Evolutionary conservation across 1,140 invertebrate species (phyloP), one percentile per base, ranked within the genome.

Genomic region (Bombus confusus): DNA sequence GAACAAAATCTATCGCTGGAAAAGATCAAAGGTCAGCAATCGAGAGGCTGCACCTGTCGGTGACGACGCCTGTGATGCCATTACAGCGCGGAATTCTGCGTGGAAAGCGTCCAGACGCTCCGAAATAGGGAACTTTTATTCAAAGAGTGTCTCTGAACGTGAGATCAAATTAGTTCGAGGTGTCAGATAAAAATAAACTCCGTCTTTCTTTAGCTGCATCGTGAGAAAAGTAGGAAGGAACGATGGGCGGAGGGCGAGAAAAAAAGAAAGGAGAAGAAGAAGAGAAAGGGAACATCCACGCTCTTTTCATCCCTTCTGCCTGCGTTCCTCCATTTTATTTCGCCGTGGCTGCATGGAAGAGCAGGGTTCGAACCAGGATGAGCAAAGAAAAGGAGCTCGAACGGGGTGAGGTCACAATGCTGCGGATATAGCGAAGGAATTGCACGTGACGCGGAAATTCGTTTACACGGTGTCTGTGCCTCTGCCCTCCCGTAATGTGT

Each of bases 101-200:
- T 39, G n/a, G n/a, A 66, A 73, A 82, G 41, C 77, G 62, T 37
- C 66, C 39, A 66, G 64, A 47, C 86, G 28, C 18, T 6, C 12
- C 37, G 62, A 73, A 79, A 81, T 71, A 81, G 82, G 72, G 76
- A 79, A 88, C 85, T 86, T 90, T 91, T 92, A 91, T 92, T 90
- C 91, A 88, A 90, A 85, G 88, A 87, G 81, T 73, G 82, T 86
- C 87, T 76, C 81, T 80, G 85, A 87, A 88, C 83, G 83, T 66
- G 87, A 86, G 88, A 92, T 92, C 81, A 88, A 91, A 92, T 92
- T 92, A 91, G 90, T 86, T 90, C 73, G 57, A 78, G 86, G 86
- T 64, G 85, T 83, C 79, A 28, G 83, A 85, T 91, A 82, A 91
- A 91, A 91, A 91, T 90, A 90, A 80, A 90, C 83, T 85, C 39